Conservation (phyloP, 2,888 invertebrate species). For the Agonopterix arenella region DNA sequence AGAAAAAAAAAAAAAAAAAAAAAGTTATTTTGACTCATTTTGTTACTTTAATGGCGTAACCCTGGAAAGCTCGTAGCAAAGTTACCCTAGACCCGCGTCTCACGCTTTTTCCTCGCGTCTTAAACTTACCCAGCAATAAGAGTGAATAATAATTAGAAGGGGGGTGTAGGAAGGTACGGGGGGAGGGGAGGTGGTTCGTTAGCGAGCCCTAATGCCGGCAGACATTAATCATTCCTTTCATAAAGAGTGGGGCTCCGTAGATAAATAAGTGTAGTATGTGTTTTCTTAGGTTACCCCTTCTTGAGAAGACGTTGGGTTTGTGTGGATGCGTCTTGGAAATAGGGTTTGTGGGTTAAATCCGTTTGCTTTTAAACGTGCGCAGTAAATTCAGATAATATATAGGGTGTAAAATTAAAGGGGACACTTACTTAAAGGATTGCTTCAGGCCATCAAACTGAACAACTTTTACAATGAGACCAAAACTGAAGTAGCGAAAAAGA, state of each 20-base stretch:
- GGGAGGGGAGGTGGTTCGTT: conserved; percentile 47
- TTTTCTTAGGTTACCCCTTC: conserved; percentile 73
- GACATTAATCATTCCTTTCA: conserved; percentile 78
- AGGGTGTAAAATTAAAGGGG: too few relatives aligned
- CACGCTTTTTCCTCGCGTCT: neutral
- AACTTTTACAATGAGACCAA: too few relatives aligned
- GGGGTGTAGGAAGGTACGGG: conserved; percentile 11
- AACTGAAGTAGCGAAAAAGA: too few relatives aligned
- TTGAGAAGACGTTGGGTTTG: conserved; percentile 39
- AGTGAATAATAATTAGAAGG: conserved; percentile 67
- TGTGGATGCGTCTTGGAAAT: conserved; percentile 28
- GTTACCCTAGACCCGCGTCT: neutral
- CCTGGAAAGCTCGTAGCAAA: too few relatives aligned
- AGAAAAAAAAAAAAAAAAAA: too few relatives aligned
- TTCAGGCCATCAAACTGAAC: too few relatives aligned
- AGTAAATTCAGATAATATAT: too few relatives aligned
- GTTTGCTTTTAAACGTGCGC: too few relatives aligned
- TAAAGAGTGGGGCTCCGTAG: conserved; percentile 73
- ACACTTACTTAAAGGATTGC: too few relatives aligned
- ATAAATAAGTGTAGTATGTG: conserved; percentile 77
- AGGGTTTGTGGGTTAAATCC: too few relatives aligned
- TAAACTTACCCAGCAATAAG: conserved; percentile 39
- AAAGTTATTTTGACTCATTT: too few relatives aligned
- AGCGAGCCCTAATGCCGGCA: conserved; percentile 70
- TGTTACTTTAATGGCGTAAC: too few relatives aligned